Base-by-base conservation (phyloP, 1,140 invertebrate genomes). In the Diabrotica undecimpunctata region DNA sequence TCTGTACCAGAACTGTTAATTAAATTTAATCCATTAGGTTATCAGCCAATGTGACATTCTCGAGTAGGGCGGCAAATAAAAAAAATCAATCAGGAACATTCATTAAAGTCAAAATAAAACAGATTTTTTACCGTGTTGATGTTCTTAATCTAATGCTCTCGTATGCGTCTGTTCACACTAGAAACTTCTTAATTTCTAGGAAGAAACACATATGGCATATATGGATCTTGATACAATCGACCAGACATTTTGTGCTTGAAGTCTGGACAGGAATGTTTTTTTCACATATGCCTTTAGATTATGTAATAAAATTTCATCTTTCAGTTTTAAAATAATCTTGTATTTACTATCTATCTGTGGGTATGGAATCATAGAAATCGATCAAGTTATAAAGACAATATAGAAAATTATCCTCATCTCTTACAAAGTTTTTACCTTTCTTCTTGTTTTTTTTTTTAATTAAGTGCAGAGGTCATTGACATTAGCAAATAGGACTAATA, bases 111-210 rank as follows among this genome's bases (percentile, higher is more conserved):
- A 46, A 46, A 46, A 46, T 46, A 46, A 46, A 46, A 51, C 58
- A 60, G 38, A 60, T 60, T 60, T 60, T 60, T 60, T 51, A 25
- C 50, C 58, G 58, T 60, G 58, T 60, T 60, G 58, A 60, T 60
- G 39, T 50, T 60, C 58, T 60, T 60, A 60, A 60, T 60, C 58
- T 60, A 13, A 60, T 60, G 38, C 14, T 60, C 58, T 60, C 58
- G 41, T 60, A 60, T 60, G 0, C 8, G 58, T 60, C 58, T 60
- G 58, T 60, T 60, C 58, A 60, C 58, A 60, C 41, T 60, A 36
- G 38, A 60, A 60, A 51, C 58, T 60, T 50, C 58, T 60, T 51
- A 60, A 60, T 50, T 60, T 60, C 58, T 60, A 51, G 58, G 58
- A 60, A 60, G 58, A 46, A 39, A 60, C 58, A 60, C 58, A 60